Base-by-base conservation (phyloP, 2,797 vertebrate species). In the Poeciliopsis gracilis region DNA sequence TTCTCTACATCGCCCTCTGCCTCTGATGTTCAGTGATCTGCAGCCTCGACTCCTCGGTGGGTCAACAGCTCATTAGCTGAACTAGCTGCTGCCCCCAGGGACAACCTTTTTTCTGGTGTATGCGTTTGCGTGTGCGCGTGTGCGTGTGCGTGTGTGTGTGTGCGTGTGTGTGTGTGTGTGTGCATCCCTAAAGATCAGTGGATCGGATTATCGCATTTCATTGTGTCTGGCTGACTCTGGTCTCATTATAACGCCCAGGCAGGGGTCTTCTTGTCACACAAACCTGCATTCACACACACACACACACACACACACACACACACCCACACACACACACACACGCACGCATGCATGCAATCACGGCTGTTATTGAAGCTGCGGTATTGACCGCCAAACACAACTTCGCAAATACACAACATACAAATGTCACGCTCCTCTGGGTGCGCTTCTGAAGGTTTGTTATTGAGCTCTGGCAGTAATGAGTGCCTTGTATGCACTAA, bases 21-120 rank as follows among this genome's bases (percentile, higher is more conserved):
- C 79, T 91, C 86, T 91, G 91, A 91, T 88, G 87, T 91, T 83
- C 85, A 77, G 46, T 79, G 90, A 91, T 94, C 87, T 92, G 87
- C 85, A 88, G 86, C 75, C 86, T 85, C 38, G 74, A 82, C 90
- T 93, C 90, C 92, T 91, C 89, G 91, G 88, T 93, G 91, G 94
- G 93, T 95, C 93, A 95, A 95, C 93, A 91, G 93, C 92, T 95
- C 93, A 94, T 95, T 95, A 95, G 91, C 88, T 86, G 92, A 90
- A 91, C 89, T 89, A 90, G 91, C 86, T 87, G 77, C 82, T 88
- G 91, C 92, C 92, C 80, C 79, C 2, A 86, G 92, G 94, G 90
- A 90, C 91, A 83, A 83, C 90, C 84, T 84, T 78, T 83, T 87
- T 38, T 87, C 63, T 81, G 49, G 10, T 74, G 70, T 71, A 10